Percentiles rank a stretch among this genome's conserved stretches.
Conservation (phyloP, 2,113 vertebrate species). For the Heterotis niloticus region DNA sequence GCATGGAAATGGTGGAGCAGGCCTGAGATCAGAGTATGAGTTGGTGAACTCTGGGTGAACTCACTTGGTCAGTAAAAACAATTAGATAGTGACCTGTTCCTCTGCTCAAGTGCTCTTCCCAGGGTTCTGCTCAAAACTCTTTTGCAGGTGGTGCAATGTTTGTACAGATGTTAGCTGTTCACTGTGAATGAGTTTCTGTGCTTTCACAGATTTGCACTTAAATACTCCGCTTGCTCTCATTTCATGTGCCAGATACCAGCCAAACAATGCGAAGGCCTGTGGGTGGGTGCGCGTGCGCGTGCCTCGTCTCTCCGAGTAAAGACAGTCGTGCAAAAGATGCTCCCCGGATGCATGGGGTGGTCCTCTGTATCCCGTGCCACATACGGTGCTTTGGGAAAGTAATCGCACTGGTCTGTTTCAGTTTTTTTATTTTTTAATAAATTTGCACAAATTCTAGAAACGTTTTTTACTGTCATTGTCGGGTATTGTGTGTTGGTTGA, state of each 20-base stretch:
- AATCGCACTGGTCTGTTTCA: not conserved
- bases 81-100: not conserved
- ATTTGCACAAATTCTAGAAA: too few relatives aligned
- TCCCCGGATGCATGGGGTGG: too few relatives aligned
- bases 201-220: not conserved
- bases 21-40: not conserved
- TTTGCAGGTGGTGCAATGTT: not conserved
- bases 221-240: not conserved
- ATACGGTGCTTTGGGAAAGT: not conserved
- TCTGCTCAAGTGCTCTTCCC: too few relatives aligned
- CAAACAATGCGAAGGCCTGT: not conserved
- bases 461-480: too few relatives aligned
- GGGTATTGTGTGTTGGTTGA: too few relatives aligned
- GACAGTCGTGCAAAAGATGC: not conserved
- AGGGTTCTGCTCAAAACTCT: not conserved
- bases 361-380: not conserved
- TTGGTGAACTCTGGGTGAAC: slow-evolving; percentile 1
- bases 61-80: not conserved
- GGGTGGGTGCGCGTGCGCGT: not conserved
- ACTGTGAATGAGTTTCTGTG: not conserved
- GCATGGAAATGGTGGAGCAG: not conserved
- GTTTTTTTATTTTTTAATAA: too few relatives aligned
- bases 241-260: not conserved
- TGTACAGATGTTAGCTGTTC: slow-evolving; percentile 6
- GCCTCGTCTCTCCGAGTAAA: not conserved